phyloP scores from a whole-genome alignment of 2,888 invertebrate species.

The Leptinotarsa haldemani region DNA sequence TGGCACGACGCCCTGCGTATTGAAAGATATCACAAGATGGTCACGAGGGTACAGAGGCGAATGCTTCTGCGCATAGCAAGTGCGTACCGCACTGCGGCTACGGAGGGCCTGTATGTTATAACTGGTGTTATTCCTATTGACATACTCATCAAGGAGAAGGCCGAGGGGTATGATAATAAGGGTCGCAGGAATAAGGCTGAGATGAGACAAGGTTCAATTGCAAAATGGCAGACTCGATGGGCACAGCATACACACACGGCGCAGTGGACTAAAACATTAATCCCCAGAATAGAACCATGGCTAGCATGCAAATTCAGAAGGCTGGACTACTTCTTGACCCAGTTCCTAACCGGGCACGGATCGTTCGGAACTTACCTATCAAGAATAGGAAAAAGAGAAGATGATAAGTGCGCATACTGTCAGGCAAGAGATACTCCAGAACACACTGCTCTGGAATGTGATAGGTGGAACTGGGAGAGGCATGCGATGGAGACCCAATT shows the following conservation, averaged over 20 bases:
- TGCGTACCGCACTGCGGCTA: constrained; percentile 1
- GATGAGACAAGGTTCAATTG: not conserved
- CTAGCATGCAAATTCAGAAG: not conserved
- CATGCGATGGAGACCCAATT: not conserved
- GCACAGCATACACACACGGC: not conserved
- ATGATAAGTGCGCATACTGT: not conserved
- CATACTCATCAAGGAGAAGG: not conserved
- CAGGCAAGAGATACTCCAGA: not conserved
- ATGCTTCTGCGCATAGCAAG: constrained; percentile 1
- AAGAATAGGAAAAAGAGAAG: not conserved
- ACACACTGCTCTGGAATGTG: not conserved
- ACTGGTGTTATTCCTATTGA: no score
- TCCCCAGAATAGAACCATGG: constrained; percentile 1
- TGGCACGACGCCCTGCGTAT: constrained; percentile 16
- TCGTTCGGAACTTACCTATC: not conserved
- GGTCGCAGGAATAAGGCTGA: not conserved
- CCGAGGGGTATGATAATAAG: not conserved
- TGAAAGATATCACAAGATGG: not conserved
- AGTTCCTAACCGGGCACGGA: constrained; percentile 9
- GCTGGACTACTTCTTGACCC: not conserved
- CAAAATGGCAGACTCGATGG: not conserved
- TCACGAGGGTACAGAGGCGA: constrained; percentile 16
- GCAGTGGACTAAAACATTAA: constrained; percentile 3
- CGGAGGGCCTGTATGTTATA: no score
- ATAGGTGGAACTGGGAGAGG: not conserved